Evolutionary conservation across 2,888 invertebrate species (phyloP).

Genomic region (Dermolepida albohirtum): DNA sequence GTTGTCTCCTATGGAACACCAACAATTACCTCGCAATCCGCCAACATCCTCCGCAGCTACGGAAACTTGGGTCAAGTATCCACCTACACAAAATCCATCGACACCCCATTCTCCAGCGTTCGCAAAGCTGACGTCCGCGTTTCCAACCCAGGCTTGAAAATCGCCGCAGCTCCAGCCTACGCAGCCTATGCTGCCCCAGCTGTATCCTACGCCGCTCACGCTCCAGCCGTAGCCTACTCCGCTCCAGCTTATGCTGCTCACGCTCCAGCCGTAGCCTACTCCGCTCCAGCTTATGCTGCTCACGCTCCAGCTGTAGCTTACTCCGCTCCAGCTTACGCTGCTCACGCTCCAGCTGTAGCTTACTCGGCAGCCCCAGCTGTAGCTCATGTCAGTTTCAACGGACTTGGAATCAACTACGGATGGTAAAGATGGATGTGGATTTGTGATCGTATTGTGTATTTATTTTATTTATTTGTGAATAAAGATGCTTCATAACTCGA

Average conservation of each 20-base stretch:
- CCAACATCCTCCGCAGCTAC: constrained; percentile 72
- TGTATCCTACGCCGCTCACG: constrained; percentile 58
- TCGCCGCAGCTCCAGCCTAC: constrained; percentile 57
- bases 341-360: constrained; percentile 61
- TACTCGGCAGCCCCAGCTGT: constrained; percentile 63
- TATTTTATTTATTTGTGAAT: constrained; percentile 33
- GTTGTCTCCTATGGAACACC: constrained; percentile 59
- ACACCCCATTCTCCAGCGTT: constrained; percentile 79
- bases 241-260: constrained; percentile 64
- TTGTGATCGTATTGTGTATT: constrained; percentile 8
- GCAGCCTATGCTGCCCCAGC: constrained; percentile 50
- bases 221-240: constrained; percentile 63
- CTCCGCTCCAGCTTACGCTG: constrained; percentile 43
- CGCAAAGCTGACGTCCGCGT: constrained; percentile 79
- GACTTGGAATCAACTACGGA: constrained; percentile 47
- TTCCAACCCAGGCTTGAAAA: constrained; percentile 71
- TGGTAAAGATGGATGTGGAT: constrained; percentile 40
- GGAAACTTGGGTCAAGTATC: constrained; percentile 79
- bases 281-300: constrained; percentile 45
- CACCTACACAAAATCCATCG: constrained; percentile 76
- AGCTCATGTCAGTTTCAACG: constrained; percentile 58
- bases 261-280: constrained; percentile 64
- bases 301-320: constrained; percentile 62
- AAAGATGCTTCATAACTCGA: not conserved
- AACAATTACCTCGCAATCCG: constrained; percentile 71